Base-by-base conservation (phyloP, 1,140 invertebrate species). In the Homalodisca vitripennis region DNA sequence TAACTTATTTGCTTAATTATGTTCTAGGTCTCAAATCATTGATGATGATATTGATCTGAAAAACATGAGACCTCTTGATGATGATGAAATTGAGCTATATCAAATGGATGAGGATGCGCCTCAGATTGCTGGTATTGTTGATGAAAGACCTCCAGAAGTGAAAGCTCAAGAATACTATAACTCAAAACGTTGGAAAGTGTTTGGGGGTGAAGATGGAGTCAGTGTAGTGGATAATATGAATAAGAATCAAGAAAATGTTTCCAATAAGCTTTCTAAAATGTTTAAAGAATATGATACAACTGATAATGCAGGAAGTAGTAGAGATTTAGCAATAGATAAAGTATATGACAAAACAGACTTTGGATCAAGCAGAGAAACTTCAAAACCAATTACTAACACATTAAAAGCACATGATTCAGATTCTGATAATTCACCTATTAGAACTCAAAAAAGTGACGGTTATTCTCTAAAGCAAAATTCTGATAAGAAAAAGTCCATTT, bases 61-160 rank as follows among this genome's bases (percentile, higher is more conserved):
- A 10, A 85, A 86, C 57, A 80, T 90, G n/a, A 77, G 83, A 26
- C 78, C 83, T 14, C 75, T 87, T 0, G 84, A 87, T 67, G 86
- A 88, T 71, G 85, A 88, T 70, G 87, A 92, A 73, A 80, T 90
- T 53, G 88, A 92, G 68, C 82, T 92, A 6, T 77, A 87, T 31
- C 84, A 86, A 32, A 79, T 86, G 24, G 87, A 87, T 27, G 94
- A 97, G 76, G 92, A 96, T 81, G 92, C 90, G 0, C 95, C 95
- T 3, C 90, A 92, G 78, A 89, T 97, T 73, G 94, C 90, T n/a
- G 94, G 90, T 32, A 85, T 97, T 70, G 86, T 96, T 55, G 95
- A 97, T 80, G 94, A 97, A 53, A 83, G 92, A 73, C 90, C 89
- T 17, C 84, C 86, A 30, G 86, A 89, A 73, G 78, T 92, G 0